These are phyloP conservation scores for Hyposoter dolosus DNA, from an alignment of 2,888 invertebrate species.

Conservation along the genomic window DNA sequence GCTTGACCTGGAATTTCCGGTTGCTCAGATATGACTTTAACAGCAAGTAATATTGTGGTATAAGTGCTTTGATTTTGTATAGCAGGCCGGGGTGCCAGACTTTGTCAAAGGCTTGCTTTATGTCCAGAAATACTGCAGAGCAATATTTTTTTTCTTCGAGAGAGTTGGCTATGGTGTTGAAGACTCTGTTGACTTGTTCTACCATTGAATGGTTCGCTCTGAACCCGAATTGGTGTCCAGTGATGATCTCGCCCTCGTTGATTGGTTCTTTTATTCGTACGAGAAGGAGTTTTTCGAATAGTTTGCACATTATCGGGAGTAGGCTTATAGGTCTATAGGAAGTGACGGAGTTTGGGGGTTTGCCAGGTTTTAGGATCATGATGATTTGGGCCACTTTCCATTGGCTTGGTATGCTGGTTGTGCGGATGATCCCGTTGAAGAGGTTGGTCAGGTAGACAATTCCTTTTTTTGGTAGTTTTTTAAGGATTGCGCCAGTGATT, in stretches of 20 bases:
- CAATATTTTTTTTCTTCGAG: slow-evolving; percentile 70
- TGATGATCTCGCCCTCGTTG: slow-evolving; percentile 15
- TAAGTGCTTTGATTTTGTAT: slow-evolving; percentile 66
- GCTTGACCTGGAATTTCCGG: slow-evolving; percentile 20
- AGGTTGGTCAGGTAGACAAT: slow-evolving; percentile 70
- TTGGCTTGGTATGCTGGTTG: slow-evolving; percentile 69
- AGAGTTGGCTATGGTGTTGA: slow-evolving; percentile 57
- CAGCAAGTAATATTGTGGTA: slow-evolving; percentile 59
- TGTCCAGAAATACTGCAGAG: slow-evolving; percentile 67
- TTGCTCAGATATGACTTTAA: slow-evolving; percentile 35
- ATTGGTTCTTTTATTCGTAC: slow-evolving; percentile 11
- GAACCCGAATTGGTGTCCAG: slow-evolving; percentile 36
- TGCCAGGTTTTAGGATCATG: slow-evolving; percentile 72
- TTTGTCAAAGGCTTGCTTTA: slow-evolving; percentile 70
- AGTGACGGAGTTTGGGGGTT: slow-evolving; percentile 35
- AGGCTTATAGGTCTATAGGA: slow-evolving; percentile 31
- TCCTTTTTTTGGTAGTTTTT: slow-evolving; percentile 72
- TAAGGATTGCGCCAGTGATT: slow-evolving; percentile 70
- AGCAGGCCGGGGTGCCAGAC: slow-evolving; percentile 57
- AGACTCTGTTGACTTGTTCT: slow-evolving; percentile 70
- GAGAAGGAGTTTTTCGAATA: slow-evolving; percentile 20
- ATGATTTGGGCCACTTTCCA: slow-evolving; percentile 72
- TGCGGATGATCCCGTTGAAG: slow-evolving; percentile 73
- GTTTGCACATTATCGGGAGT: background rate
- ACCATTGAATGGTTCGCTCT: background rate